A percentile compares a stretch with the other conserved stretches of the same genome.
phyloP scores from a whole-genome alignment of 2,797 vertebrate species.

The Clarias fuscus region DNA sequence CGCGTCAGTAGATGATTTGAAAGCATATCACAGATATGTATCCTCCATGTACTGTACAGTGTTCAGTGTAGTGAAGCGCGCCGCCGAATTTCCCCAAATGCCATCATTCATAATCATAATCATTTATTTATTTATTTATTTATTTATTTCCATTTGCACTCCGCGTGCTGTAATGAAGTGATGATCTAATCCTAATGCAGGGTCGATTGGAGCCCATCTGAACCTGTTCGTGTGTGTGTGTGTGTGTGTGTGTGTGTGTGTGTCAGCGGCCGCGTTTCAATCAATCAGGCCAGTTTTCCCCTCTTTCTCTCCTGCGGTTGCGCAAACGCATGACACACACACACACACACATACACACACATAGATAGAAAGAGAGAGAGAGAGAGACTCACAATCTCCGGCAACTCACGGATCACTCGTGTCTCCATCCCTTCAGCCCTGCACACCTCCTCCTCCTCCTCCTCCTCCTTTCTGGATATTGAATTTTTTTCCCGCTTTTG shows the following conservation, averaged over 20 bases:
- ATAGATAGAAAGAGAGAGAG: background rate
- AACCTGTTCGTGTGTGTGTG: background rate
- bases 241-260: background rate
- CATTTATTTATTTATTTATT: background rate
- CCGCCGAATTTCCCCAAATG: no score
- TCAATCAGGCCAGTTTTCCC: background rate
- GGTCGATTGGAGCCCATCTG: slow-evolving; percentile 22
- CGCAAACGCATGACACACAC: slow-evolving; percentile 4
- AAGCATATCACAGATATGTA: no score
- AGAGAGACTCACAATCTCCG: no score
- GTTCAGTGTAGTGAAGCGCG: no score
- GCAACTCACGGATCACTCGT: background rate
- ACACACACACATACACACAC: slow-evolving; percentile 15
- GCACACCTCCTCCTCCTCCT: background rate
- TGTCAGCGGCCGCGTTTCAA: background rate
- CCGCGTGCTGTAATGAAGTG: slow-evolving; percentile 14
- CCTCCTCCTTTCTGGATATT: no score
- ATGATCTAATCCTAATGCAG: slow-evolving; percentile 31
- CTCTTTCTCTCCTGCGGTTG: background rate
- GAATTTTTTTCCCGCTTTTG: no score
- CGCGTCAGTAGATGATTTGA: no score
- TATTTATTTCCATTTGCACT: background rate
- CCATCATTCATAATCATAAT: background rate
- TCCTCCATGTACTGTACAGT: no score
- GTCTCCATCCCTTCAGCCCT: background rate